phyloP scores from a whole-genome alignment of 37 sponge, comb jelly and placozoan genomes.

The Amphimedon queenslandica region DNA sequence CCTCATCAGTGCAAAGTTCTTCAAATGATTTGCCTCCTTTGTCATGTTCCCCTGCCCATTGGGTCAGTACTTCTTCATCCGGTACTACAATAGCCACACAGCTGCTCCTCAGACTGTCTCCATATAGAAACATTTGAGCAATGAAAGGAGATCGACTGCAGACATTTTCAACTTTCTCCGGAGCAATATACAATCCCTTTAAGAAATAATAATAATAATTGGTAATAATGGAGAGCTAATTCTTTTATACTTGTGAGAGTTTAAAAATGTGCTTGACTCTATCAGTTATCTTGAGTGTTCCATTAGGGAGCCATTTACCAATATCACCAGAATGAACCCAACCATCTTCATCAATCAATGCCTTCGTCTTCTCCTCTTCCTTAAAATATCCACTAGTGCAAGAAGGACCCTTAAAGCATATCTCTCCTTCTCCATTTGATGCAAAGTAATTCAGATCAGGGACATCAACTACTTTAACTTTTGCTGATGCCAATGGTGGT shows the following conservation, averaged over 20 bases:
- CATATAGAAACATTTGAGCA: constrained; percentile 80
- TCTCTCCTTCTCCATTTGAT: constrained; percentile 90
- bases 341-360: constrained; percentile 85
- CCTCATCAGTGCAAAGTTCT: constrained; percentile 77
- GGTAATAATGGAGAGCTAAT: too few species aligned
- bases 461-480: constrained; percentile 87
- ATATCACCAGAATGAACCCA: constrained; percentile 98
- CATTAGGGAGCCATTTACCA: constrained; percentile 90
- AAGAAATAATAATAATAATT: background rate
- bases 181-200: constrained; percentile 97
- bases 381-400: constrained; percentile 87
- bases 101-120: constrained; percentile 79
- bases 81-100: constrained; percentile 81
- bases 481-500: constrained; percentile 58
- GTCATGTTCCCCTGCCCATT: constrained; percentile 66
- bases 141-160: constrained; percentile 67
- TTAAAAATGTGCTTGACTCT: constrained; percentile 97
- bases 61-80: constrained; percentile 71
- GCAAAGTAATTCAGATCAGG: constrained; percentile 92
- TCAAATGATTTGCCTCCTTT: constrained; percentile 33
- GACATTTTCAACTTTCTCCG: constrained; percentile 94
- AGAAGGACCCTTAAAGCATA: constrained; percentile 88
- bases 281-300: constrained; percentile 89
- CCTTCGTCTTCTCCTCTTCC: constrained; percentile 83
- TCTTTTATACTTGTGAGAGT: constrained; percentile 75